Evolutionary conservation across 92 coral and sea anemone species (phyloP).

Genomic region (Bergia sp.): DNA sequence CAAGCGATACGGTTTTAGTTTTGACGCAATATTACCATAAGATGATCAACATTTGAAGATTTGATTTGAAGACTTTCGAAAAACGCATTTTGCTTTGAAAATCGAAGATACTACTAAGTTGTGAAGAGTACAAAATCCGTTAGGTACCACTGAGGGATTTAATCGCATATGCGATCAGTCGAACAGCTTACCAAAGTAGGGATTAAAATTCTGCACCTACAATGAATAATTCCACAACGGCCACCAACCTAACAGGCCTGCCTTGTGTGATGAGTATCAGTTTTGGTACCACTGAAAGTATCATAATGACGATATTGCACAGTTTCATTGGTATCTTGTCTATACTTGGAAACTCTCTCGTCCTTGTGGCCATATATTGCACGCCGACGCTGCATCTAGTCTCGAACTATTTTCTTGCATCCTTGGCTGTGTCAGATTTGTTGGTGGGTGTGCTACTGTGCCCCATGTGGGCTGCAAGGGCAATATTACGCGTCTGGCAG

Average conservation of each 20-base stretch:
- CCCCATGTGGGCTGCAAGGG: slow-evolving; percentile 41
- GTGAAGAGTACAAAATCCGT: no score
- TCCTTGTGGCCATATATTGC: slow-evolving; percentile 14
- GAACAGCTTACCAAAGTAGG: neutral
- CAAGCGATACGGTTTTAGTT: no score
- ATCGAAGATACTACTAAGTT: no score
- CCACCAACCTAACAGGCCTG: neutral
- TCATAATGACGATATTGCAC: slow-evolving; percentile 13
- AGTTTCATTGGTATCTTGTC: slow-evolving; percentile 18
- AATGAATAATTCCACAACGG: neutral
- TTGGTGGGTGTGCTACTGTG: slow-evolving; percentile 24
- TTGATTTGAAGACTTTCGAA: no score
- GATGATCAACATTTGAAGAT: no score
- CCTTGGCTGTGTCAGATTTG: slow-evolving; percentile 33
- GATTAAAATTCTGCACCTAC: neutral
- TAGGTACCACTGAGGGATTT: no score
- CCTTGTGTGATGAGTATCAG: neutral
- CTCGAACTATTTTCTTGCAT: slow-evolving; percentile 33
- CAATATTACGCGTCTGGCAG: slow-evolving; percentile 24
- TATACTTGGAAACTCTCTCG: slow-evolving; percentile 37
- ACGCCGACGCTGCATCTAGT: slow-evolving; percentile 19
- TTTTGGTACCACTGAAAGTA: slow-evolving; percentile 1
- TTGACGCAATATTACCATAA: no score
- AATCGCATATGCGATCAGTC: no score
- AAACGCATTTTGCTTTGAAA: no score